Evolutionary conservation across 1,140 invertebrate genomes (phyloP), one percentile per base, ranked within the genome.

Genomic region (Eriocheir sinensis): DNA sequence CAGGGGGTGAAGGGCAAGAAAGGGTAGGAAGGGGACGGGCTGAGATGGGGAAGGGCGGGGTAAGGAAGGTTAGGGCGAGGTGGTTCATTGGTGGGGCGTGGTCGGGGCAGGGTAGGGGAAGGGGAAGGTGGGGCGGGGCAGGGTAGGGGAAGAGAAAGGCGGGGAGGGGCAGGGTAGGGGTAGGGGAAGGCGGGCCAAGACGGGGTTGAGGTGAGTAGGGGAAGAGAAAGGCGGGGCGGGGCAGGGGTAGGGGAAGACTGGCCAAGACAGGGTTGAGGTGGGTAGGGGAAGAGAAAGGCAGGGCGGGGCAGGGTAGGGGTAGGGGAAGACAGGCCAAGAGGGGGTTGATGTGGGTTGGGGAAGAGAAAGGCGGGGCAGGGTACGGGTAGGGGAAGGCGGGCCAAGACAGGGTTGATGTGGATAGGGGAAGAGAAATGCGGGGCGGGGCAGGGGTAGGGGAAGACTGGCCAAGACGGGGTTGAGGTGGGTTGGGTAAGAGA

Each of bases 311-410:
- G 32, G 89, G 34, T 3, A 0, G 30, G 44, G 53, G 2, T 32
- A 48, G 34, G 17, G 9, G 12, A 12, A 44, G 41, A 17, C 21
- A 32, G 32, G 15, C 4, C 17, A 41, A 32, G 48, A n/a, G 32
- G 32, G 72, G 34, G 83, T 21, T 30, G 83, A 86, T 27, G 36
- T 27, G 34, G 27, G 34, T 17, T 21, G 32, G 32, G 60, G 60
- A 72, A 72, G 60, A 90, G 89, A 60, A 79, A 21, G 60, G 60
- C 92, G 53, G 32, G 30, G 38, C 30, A 2, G 40, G n/a, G 83
- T 34, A 15, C 21, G 83, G 92, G 83, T 30, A 30, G 38, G 34
- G 30, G 2, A 8, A 38, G 40, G 34, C 3, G 40, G 34, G n/a
- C 12, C 60, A 72, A 72, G 60, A 72, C n/a, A 12, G 60, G n/a